Percentiles rank a stretch among this genome's conserved stretches.
These are phyloP conservation scores for Oryzias melastigma DNA, from an alignment of 2,113 vertebrate species.

Conservation along the genomic window DNA sequence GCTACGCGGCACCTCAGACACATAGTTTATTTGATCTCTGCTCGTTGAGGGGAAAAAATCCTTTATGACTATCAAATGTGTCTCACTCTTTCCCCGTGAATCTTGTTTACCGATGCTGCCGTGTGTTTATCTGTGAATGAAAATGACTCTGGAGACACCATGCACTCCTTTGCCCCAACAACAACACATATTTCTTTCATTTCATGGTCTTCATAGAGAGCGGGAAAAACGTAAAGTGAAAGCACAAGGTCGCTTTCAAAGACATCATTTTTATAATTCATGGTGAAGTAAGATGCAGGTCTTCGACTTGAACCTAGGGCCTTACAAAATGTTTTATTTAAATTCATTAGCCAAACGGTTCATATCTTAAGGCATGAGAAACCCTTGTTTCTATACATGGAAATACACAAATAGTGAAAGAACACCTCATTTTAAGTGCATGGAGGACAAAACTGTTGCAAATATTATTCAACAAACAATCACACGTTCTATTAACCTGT, in stretches of 20 bases:
- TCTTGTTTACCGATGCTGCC: conserved; percentile 78
- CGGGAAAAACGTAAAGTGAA: conserved; percentile 63
- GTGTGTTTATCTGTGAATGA: conserved; percentile 79
- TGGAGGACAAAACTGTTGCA: conserved; percentile 18
- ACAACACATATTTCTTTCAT: conserved; percentile 71
- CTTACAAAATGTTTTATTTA: conserved; percentile 59
- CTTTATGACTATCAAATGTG: conserved; percentile 82
- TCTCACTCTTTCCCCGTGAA: conserved; percentile 77
- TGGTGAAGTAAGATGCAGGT: conserved; percentile 53
- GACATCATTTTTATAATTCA: conserved; percentile 69
- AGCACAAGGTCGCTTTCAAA: conserved; percentile 74
- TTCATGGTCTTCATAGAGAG: conserved; percentile 71
- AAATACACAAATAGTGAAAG: conserved; percentile 39
- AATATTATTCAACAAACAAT: conserved; percentile 27
- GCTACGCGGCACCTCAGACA: conserved; percentile 78
- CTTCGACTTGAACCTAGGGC: conserved; percentile 52
- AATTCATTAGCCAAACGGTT: conserved; percentile 51
- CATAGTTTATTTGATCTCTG: conserved; percentile 79
- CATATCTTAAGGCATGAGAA: conserved; percentile 29
- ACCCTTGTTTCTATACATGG: conserved; percentile 29
- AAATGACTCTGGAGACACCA: conserved; percentile 76
- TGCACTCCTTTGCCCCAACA: conserved; percentile 69
- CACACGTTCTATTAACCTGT: too few species aligned
- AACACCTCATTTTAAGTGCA: conserved; percentile 15
- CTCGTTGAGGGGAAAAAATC: conserved; percentile 78